Base-by-base conservation (phyloP, 2,888 invertebrate species). In the Meteorus colon region DNA sequence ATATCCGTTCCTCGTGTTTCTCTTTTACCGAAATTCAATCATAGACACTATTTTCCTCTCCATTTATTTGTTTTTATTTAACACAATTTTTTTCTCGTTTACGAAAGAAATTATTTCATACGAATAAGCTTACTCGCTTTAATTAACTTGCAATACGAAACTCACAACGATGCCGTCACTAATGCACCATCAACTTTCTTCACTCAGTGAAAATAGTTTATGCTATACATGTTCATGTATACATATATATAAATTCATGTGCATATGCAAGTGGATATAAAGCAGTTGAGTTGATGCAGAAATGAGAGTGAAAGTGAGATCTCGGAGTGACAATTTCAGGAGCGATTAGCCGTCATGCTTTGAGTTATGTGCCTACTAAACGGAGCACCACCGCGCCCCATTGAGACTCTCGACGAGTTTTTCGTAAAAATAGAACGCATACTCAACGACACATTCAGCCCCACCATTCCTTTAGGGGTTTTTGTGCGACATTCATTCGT, bases 331-430 rank as follows among this genome's bases (percentile, higher is more conserved):
- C 88, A 88, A 87, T 88, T 87, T 88, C 88, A 86, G 84, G 85
- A 88, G 87, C 87, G 87, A 89, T 89, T 89, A 88, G 86, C 85
- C 88, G 88, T 87, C 88, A 85, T 86, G 87, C 82, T 84, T 83
- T 88, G 88, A 89, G 84, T 89, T 89, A 88, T 86, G 84, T 83
- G 78, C 80, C 82, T 85, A 85, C 86, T 87, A 88, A 87, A 87
- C 85, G 87, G 84, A 86, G 82, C 82, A 83, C 82, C 82, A 83
- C 81, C 79, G 80, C 85, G 83, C 84, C 85, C 83, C 87, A 86
- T 84, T 84, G 85, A 86, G 84, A 82, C 82, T 80, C 74, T 75
- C 76, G 83, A 79, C 82, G 81, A 76, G 82, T 82, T 85, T 85
- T 85, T 83, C 84, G 80, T 87, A 87, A 88, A 88, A 88, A 88